Evolutionary conservation across 2,888 invertebrate species (phyloP).

Genomic region (Tuta absoluta): DNA sequence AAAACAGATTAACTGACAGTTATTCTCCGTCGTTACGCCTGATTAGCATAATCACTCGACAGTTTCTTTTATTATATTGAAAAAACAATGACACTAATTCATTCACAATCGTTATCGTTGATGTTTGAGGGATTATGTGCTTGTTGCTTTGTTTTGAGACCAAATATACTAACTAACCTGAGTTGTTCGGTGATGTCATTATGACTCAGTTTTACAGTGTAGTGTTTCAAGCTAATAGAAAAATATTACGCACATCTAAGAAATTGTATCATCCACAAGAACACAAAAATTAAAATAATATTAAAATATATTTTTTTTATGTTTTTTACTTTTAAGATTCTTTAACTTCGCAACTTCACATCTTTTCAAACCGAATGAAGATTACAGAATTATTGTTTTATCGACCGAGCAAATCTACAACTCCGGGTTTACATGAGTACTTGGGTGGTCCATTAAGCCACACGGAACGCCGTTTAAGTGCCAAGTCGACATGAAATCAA

Average conservation of each 20-base stretch:
- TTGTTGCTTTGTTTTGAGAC: constrained; percentile 15
- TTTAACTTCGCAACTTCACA: no score
- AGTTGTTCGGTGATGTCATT: no score
- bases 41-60: constrained; percentile 64
- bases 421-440: constrained; percentile 30
- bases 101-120: constrained; percentile 42
- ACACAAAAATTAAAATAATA: no score
- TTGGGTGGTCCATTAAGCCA: constrained; percentile 37
- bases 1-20: constrained; percentile 50
- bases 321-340: no score
- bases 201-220: no score
- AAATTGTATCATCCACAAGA: no score
- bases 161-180: neutral
- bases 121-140: neutral
- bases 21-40: constrained; percentile 60
- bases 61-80: constrained; percentile 34
- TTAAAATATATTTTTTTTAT: no score
- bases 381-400: constrained; percentile 31
- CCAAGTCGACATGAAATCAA: constrained; percentile 17
- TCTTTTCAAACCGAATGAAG: constrained; percentile 24
- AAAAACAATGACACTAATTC: constrained; percentile 44
- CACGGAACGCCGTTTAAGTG: constrained; percentile 7
- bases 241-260: constrained; percentile 10
- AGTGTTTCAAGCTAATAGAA: no score
- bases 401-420: constrained; percentile 31